Evolutionary conservation across 2,888 invertebrate species (phyloP).

Genomic region (Antitype chi): DNA sequence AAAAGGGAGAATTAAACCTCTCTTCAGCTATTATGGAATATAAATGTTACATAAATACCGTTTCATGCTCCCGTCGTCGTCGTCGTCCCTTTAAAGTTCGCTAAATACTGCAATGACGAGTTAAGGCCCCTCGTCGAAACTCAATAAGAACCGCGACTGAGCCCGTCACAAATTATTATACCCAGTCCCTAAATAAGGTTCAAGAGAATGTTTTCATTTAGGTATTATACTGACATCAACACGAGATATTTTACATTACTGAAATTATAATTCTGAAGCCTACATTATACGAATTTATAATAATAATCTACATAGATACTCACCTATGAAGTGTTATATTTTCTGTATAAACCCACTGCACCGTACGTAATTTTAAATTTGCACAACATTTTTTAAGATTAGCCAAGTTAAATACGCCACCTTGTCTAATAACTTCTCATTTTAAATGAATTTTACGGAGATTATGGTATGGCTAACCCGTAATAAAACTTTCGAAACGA

Average conservation of each 20-base stretch:
- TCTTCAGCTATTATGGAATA: slow-evolving; percentile 47
- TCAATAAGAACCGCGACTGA: slow-evolving; percentile 68
- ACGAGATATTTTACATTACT: slow-evolving; percentile 27
- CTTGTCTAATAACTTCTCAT: slow-evolving; percentile 5
- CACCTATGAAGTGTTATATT: not conserved
- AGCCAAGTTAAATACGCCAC: not conserved
- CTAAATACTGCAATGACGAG: slow-evolving; percentile 71
- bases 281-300: not conserved
- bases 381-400: not conserved
- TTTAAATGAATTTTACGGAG: slow-evolving; percentile 24
- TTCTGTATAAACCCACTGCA: slow-evolving; percentile 2
- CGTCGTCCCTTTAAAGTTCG: slow-evolving; percentile 62
- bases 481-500: slow-evolving; percentile 24
- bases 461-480: slow-evolving; percentile 5
- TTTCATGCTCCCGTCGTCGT: slow-evolving; percentile 51
- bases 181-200: slow-evolving; percentile 57
- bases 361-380: not conserved
- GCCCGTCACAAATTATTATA: slow-evolving; percentile 67
- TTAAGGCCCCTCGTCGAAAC: slow-evolving; percentile 67
- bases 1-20: slow-evolving; percentile 44
- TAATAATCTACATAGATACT: not conserved
- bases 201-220: slow-evolving; percentile 55
- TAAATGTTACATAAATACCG: slow-evolving; percentile 57
- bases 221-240: slow-evolving; percentile 34
- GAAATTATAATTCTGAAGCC: slow-evolving; percentile 11